Base-by-base conservation (phyloP, 2,888 invertebrate genomes). In the Lepidocyrtinus sp. region DNA sequence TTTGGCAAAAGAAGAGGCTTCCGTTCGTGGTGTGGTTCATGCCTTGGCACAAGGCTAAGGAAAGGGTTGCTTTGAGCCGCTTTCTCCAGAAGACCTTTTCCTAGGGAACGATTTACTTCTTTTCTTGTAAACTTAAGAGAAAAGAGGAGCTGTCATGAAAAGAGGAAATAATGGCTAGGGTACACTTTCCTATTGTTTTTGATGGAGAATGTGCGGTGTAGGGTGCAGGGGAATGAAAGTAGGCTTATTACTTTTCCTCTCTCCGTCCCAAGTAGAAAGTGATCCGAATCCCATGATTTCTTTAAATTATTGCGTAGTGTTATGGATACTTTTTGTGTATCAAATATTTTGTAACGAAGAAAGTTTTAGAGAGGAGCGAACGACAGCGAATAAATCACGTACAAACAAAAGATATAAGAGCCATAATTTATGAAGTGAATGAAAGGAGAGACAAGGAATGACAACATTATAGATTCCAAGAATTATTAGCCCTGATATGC, bases 401-500 rank as follows among this genome's bases (percentile, higher is more conserved):
- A n/a, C 15, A 55, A n/a, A 55, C 55, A 55, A 55, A 55, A n/a
- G 55, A 55, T 55, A 55, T n/a, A n/a, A n/a, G 55, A n/a, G 55
- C n/a, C 9, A 55, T 55, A 55, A 55, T 55, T 55, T 55, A 55
- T 55, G 55, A 55, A n/a, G 36, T 36, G 36, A 36, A 36, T 36
- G 36, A 36, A 36, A 36, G 5, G 36, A 36, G n/a, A 36, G 36
- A 36, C 36, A 36, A 36, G 17, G 55, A 55, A 55, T 55, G 55
- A 55, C 55, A 55, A 55, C 55, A 55, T 55, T 55, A 55, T 55
- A 55, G 55, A 55, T 55, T 55, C 55, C 55, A n/a, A n/a, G 55
- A 55, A 55, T 55, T 12, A 55, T 55, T 12, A 55, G 55, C 17
- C 2, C 55, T 55, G 55, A 55, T 55, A 55, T 55, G 55, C 55